A percentile compares a stretch with the other conserved stretches of the same genome.
phyloP scores from a whole-genome alignment of 2,888 invertebrate genomes.

The Athalia cordata region DNA sequence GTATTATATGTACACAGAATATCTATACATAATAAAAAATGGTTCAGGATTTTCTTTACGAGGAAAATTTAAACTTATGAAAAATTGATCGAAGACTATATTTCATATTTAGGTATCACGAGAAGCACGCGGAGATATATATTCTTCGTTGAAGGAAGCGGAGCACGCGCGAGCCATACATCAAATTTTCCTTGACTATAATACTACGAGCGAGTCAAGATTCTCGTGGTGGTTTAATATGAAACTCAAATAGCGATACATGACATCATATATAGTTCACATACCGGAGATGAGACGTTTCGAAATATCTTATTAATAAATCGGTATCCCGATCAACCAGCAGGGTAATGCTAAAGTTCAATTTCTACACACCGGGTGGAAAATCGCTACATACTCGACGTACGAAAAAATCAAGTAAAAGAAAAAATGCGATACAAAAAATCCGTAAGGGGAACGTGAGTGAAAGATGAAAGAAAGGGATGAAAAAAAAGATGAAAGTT shows the following conservation, averaged over 20 bases:
- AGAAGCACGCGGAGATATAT: slow-evolving; percentile 43
- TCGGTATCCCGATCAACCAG: slow-evolving; percentile 35
- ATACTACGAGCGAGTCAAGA: slow-evolving; percentile 51
- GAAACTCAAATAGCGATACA: slow-evolving; percentile 74
- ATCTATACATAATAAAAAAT: slow-evolving; percentile 23
- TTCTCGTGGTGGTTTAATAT: slow-evolving; percentile 67
- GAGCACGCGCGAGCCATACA: slow-evolving; percentile 72
- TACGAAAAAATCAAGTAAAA: background rate
- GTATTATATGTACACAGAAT: too few relatives aligned
- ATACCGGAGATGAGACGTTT: slow-evolving; percentile 70
- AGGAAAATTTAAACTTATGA: slow-evolving; percentile 59
- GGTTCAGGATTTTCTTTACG: slow-evolving; percentile 3
- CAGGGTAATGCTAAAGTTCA: background rate
- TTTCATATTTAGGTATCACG: slow-evolving; percentile 69
- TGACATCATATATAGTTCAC: slow-evolving; percentile 53
- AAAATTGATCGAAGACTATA: slow-evolving; percentile 70
- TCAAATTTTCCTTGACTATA: slow-evolving; percentile 64
- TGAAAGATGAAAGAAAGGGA: background rate
- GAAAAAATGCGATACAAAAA: background rate
- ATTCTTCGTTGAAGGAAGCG: slow-evolving; percentile 64
- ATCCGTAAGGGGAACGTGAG: background rate
- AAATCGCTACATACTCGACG: background rate
- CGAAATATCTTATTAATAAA: slow-evolving; percentile 67
- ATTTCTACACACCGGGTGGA: background rate
- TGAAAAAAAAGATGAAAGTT: background rate